These are phyloP conservation scores for Gallinago paraguaiae DNA, from an alignment of 2,113 vertebrate species.

Conservation along the genomic window DNA sequence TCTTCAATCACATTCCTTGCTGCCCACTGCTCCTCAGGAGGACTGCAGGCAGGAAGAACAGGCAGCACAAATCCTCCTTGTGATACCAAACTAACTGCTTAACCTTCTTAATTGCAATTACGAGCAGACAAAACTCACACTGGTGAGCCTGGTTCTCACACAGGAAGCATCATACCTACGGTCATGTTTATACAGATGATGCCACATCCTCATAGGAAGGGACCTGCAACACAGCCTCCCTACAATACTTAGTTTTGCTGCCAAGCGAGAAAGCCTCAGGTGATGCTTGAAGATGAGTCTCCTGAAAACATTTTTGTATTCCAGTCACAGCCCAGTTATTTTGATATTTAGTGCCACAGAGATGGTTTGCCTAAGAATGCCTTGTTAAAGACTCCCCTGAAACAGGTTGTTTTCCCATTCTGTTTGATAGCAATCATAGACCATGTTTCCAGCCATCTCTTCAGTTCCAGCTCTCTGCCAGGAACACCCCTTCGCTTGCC, in stretches of 20 bases:
- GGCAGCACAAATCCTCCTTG: not conserved
- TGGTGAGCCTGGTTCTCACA: not conserved
- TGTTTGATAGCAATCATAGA: not conserved
- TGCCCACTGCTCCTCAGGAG: rapidly evolving
- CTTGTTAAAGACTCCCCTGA: not conserved
- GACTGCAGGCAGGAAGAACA: not conserved
- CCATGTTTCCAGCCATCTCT: not conserved
- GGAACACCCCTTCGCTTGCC: not conserved
- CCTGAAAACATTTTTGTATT: not conserved
- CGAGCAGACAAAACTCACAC: not conserved
- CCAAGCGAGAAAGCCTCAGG: not conserved
- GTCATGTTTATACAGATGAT: not conserved
- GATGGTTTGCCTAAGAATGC: not conserved
- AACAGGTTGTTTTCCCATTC: not conserved
- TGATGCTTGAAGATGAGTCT: not conserved
- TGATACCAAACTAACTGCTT: not conserved
- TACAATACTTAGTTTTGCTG: not conserved
- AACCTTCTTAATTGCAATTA: not conserved
- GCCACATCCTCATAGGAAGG: not conserved
- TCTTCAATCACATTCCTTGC: not conserved
- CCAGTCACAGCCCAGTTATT: not conserved
- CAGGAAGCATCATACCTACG: not conserved
- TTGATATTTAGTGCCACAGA: not conserved
- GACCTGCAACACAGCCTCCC: not conserved
- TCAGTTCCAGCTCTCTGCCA: not conserved